A percentile compares a stretch with the other conserved stretches of the same genome.
These are phyloP conservation scores for Suricata suricatta DNA, from an alignment of 2,113 vertebrate species.

Conservation along the genomic window DNA sequence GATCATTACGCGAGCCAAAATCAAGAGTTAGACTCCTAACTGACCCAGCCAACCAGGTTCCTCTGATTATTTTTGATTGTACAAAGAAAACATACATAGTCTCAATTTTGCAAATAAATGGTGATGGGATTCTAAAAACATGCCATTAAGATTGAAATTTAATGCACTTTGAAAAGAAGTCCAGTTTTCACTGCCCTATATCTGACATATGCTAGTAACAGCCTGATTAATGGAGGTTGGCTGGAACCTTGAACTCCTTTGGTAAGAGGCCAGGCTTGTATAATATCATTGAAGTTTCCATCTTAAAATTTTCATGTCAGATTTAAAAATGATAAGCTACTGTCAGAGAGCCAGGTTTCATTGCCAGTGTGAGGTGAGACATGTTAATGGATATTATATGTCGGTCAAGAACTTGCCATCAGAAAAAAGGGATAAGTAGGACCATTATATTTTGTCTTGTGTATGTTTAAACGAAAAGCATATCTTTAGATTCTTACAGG, in stretches of 20 bases:
- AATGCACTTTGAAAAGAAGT: background rate
- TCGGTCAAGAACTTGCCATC: background rate
- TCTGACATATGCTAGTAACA: background rate
- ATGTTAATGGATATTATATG: background rate
- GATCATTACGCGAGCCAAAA: too few relatives aligned
- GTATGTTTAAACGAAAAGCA: background rate
- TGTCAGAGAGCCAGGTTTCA: background rate
- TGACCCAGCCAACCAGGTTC: too few relatives aligned
- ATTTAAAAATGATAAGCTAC: slow-evolving; percentile 23
- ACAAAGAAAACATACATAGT: background rate
- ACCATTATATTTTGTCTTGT: background rate
- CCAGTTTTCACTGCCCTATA: background rate
- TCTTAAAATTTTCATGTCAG: background rate
- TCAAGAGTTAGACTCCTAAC: too few relatives aligned
- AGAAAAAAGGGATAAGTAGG: background rate
- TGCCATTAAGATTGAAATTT: background rate
- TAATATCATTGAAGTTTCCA: background rate
- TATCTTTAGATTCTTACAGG: background rate
- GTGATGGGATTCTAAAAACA: background rate
- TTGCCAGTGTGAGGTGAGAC: background rate
- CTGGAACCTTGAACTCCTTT: background rate
- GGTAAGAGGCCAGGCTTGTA: background rate
- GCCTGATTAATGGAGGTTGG: background rate
- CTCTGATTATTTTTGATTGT: background rate
- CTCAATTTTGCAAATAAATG: background rate